Base-by-base conservation (phyloP, 2,797 vertebrate species). In the Limosa lapponica region DNA sequence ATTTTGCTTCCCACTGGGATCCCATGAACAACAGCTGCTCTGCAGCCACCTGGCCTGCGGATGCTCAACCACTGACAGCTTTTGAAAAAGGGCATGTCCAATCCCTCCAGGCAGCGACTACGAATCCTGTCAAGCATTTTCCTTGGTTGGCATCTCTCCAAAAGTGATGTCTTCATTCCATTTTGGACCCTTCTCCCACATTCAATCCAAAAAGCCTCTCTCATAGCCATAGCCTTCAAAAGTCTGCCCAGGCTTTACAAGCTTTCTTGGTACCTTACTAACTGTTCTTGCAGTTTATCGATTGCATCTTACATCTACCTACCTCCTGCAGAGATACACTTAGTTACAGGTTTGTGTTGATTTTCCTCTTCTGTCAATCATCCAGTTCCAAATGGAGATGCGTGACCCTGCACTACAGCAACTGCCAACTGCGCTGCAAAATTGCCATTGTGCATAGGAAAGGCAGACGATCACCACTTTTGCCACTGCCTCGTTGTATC, bases 1-100 rank as follows among this genome's bases (percentile, higher is more conserved):
- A 9, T 69, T 89, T 65, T 49, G 16, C 54, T 93, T 96, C 83
- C 92, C 80, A 18, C 37, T 81, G 83, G 83, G 65, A 93, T 54
- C 34, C 49, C 74, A 51, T 4, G 30, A 88, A 51, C 25, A 85
- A 1, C 55, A 95, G 44, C 61, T 74, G 80, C 54, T 70, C 72
- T 70, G 37, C 67, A 88, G 59, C 39, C 66, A 65, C 83, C 80
- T 78, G 82, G 49, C 25, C 86, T 43, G 44, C 0, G 3, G 82
- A 44, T 82, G 65, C 70, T 83, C 79, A 80, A 2, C 62, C 32
- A 62, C 88, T 34, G 49, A 34, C 34, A 90, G 86, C 70, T 78
- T 77, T 72, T 64, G 37, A 3, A 64, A 91, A 89, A 82, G 37
- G 30, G 1, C 51, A 30, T 7, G 2, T 30, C 57, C 57, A 74